Base-by-base conservation (phyloP, 2,113 vertebrate species). In the Passerina amoena region DNA sequence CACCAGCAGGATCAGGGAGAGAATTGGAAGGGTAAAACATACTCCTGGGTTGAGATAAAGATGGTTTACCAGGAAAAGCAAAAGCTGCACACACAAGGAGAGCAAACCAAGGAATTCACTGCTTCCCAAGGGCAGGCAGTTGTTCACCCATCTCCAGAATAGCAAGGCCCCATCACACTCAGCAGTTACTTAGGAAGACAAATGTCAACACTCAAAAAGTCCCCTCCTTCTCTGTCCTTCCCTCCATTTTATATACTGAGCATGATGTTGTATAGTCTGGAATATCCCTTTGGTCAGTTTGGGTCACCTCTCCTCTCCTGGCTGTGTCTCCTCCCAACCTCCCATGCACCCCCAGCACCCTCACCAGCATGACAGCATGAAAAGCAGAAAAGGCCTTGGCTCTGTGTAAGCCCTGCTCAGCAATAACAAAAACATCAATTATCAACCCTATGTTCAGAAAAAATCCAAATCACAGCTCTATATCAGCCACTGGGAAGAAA, bases 281-380 rank as follows among this genome's bases (percentile, higher is more conserved):
- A 50, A 68, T 25, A 86, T 27, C 5, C 8, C 5, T 60, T 15
- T 61, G 28, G 23, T 38, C 18, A 28, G 0, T 78, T 14, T 60
- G 9, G 12, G 27, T 53, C 54, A 45, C 14, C 33, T 77, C 14
- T 44, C 14, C 33, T 77, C 11, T 44, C 22, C 33, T 3, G 4
- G 27, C 53, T 60, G 27, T 45, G 18, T n/a, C 3, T 38, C 3
- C 10, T 61, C 31, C 19, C 33, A 23, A 23, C 3, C 10, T 61
- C 31, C 19, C 47, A 16, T 5, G 7, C 2, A 56, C 1, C 9
- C 11, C 9, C 40, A 63, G 17, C 11, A 6, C 9, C 24, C 40
- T 63, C 2, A 2, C 9, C 31, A 80, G 13, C 4, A 1, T 31
- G 48, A 20, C 40, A 48, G 11, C 1, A 1, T 19, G 11, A 30